A percentile compares a stretch with the other conserved stretches of the same genome.
Conservation (phyloP, 2,888 invertebrate species). For the Scaptomyza cyrtandrae region DNA sequence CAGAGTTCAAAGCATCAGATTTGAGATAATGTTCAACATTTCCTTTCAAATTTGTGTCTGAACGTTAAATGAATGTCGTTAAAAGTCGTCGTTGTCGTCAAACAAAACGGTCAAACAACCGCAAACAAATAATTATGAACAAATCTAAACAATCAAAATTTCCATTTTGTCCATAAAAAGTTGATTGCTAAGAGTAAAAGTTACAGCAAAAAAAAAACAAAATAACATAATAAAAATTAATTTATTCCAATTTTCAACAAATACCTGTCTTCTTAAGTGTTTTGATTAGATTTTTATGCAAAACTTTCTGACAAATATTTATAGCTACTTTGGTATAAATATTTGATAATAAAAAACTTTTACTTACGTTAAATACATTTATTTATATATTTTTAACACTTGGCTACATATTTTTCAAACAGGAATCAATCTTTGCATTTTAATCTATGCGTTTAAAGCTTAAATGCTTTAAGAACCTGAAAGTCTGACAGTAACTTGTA, state of each 20-base stretch:
- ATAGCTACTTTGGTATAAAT: no score
- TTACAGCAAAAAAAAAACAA: background rate
- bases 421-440: no score
- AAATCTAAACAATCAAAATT: constrained; percentile 30
- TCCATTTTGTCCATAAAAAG: constrained; percentile 24
- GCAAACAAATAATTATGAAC: constrained; percentile 49
- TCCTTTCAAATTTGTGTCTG: constrained; percentile 73
- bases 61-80: constrained; percentile 33
- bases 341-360: no score
- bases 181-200: constrained; percentile 23
- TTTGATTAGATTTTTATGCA: no score
- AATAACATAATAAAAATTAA: no score
- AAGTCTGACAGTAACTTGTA: background rate
- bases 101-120: constrained; percentile 10
- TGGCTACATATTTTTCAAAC: no score
- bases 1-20: constrained; percentile 76
- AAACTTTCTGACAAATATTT: no score
- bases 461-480: background rate
- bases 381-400: no score
- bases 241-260: background rate
- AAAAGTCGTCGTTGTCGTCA: constrained; percentile 8
- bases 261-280: no score
- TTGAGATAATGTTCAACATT: constrained; percentile 72
- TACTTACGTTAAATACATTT: no score
- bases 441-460: background rate